Evolutionary conservation across 1,140 invertebrate species (phyloP), one percentile per base, ranked within the genome.

Genomic region (Anthonomus grandis): DNA sequence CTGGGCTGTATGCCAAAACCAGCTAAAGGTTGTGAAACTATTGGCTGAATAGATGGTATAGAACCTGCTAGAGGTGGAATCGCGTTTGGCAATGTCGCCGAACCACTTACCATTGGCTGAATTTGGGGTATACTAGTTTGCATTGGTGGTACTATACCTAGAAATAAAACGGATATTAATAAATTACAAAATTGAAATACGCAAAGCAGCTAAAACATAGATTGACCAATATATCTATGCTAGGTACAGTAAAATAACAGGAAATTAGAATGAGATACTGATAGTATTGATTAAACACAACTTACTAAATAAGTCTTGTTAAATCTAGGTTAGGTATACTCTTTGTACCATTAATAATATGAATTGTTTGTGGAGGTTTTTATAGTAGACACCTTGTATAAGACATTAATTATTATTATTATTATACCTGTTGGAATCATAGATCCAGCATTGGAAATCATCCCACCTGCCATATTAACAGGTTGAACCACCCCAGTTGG

Each of bases 91-190:
- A 71, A 57, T 51, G 68, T 51, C 45, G 71, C 57, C 45, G 52
- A 15, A 12, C 46, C 45, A 23, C 44, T 10, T 57, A 64, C 62
- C 52, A 62, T 61, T 21, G 64, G 61, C 59, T 63, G 52, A 46
- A 62, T 31, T 8, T 12, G 62, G 10, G 48, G 63, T 4, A 65
- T 34, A 45, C 6, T 59, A 18, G 59, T 65, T 22, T 64, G 70
- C 70, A 71, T 71, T 9, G 70, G 70, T 13, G 66, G 68, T 17
- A 71, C 68, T 31, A 71, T 69, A 12, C 70, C 59, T 61, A n/a
- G n/a, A n/a, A n/a, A n/a, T n/a, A n/a, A n/a, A n/a, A n/a, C n/a
- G n/a, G n/a, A n/a, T n/a, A n/a, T n/a, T n/a, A n/a, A n/a, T n/a
- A n/a, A n/a, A n/a, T n/a, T n/a, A n/a, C n/a, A n/a, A n/a, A n/a